Base-by-base conservation (phyloP, 2,888 invertebrate species). In the Sminthurides aquaticus region DNA sequence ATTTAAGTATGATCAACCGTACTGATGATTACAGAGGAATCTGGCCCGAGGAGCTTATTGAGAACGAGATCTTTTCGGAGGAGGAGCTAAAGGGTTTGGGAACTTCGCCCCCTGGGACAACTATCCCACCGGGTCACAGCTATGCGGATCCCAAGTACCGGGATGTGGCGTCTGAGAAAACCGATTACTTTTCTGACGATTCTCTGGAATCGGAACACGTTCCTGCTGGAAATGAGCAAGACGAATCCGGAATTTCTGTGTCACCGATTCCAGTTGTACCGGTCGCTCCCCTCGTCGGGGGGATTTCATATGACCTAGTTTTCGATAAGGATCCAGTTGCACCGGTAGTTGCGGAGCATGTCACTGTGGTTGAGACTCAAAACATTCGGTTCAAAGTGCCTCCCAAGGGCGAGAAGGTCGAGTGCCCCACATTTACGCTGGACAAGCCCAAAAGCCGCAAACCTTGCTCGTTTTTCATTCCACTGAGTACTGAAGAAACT, bases 1-100 rank as follows among this genome's bases (percentile, higher is more conserved):
- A 75, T 61, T 61, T 75, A 29, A 74, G 73, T 59, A 75, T 75
- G 75, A 71, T 75, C 2, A 75, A 75, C 48, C 66, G 71, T 56
- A 70, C 68, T 27, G 75, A 74, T 20, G 67, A 71, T n/a, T 55
- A n/a, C n/a, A 54, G 48, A 26, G 49, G 71, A 1, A 63, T 71
- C 5, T 75, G 73, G 73, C 74, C 74, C 3, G 74, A 75, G 11
- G 72, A 71, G 61, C 65, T 72, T 59, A 71, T 74, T 26, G 72
- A 71, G 57, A 73, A 68, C 56, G 74, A 75, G 62, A 72, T 71
- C 3, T 75, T 75, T 64, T 69, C 74, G 11, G 65, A 68, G 8
- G 74, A 71, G 22, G 74, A 75, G 63, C 27, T 75, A 18, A 72
- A 69, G 34, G 56, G 70, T 27, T 64, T 73, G 55, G 69, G 43